phyloP scores from a whole-genome alignment of 2,113 vertebrate species.

The Macroglossus sobrinus region DNA sequence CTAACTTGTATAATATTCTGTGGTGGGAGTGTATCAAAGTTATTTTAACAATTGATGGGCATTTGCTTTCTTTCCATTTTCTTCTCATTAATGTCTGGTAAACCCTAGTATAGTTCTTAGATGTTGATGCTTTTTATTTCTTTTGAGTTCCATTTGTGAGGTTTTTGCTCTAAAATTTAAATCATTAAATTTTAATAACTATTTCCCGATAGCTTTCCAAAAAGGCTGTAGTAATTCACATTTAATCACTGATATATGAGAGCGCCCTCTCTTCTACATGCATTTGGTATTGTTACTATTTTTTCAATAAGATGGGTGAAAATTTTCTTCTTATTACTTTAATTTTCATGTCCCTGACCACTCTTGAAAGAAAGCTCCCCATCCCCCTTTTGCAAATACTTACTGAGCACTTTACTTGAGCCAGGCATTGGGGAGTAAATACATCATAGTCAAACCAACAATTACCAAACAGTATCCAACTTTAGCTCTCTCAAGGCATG shows the following conservation, averaged over 20 bases:
- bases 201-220: not conserved
- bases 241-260: not conserved
- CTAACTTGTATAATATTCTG: not conserved
- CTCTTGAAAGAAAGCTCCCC: not conserved
- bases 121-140: not conserved
- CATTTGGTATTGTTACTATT: not conserved
- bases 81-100: not conserved
- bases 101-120: not conserved
- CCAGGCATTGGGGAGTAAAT: not conserved
- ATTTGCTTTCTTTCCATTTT: not conserved
- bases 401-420: not conserved
- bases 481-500: not conserved
- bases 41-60: not conserved
- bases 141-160: not conserved
- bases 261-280: not conserved
- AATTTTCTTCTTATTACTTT: not conserved
- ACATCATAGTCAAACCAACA: not conserved
- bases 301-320: not conserved
- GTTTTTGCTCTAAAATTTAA: not conserved
- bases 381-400: not conserved
- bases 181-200: not conserved
- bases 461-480: not conserved
- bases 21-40: not conserved
- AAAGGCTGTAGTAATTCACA: not conserved
- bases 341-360: not conserved